Evolutionary conservation across 1,140 invertebrate genomes (phyloP).

Genomic region (Diplogasteroides magnus): DNA sequence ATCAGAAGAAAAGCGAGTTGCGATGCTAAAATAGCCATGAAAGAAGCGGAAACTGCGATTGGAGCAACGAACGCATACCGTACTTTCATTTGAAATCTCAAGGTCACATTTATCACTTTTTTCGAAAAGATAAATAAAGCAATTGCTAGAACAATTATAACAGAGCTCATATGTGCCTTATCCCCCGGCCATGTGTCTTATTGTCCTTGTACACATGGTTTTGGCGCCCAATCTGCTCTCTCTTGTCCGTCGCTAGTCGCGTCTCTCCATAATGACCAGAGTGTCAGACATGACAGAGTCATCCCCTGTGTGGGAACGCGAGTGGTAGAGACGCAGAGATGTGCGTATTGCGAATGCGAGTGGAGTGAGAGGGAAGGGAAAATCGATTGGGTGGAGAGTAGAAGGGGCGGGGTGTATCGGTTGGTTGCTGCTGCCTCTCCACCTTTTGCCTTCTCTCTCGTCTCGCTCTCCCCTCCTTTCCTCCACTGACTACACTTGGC

Average conservation of each 20-base stretch:
- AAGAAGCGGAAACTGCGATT: too few species aligned
- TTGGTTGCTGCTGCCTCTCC: slow-evolving; percentile 9
- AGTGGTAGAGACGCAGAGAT: slow-evolving; percentile 8
- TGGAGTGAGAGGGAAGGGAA: not conserved
- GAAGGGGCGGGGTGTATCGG: slow-evolving; percentile 7
- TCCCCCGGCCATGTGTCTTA: not conserved
- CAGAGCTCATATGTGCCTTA: too few species aligned
- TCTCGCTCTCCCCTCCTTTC: not conserved
- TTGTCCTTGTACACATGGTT: not conserved
- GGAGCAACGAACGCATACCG: too few species aligned
- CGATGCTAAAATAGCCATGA: too few species aligned
- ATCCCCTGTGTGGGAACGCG: slow-evolving; percentile 11
- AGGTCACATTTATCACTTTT: too few species aligned
- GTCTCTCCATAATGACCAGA: not conserved
- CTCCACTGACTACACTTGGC: not conserved
- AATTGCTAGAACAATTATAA: too few species aligned
- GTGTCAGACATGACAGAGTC: not conserved
- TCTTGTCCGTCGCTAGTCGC: not conserved
- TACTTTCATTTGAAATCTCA: too few species aligned
- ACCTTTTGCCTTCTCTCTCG: not conserved
- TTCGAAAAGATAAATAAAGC: too few species aligned
- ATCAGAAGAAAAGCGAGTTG: too few species aligned
- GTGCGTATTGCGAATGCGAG: not conserved
- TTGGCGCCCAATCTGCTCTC: not conserved
- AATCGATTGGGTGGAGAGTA: slow-evolving; percentile 10